Evolutionary conservation across 2,797 vertebrate species (phyloP).

Genomic region (Eremophila alpestris): DNA sequence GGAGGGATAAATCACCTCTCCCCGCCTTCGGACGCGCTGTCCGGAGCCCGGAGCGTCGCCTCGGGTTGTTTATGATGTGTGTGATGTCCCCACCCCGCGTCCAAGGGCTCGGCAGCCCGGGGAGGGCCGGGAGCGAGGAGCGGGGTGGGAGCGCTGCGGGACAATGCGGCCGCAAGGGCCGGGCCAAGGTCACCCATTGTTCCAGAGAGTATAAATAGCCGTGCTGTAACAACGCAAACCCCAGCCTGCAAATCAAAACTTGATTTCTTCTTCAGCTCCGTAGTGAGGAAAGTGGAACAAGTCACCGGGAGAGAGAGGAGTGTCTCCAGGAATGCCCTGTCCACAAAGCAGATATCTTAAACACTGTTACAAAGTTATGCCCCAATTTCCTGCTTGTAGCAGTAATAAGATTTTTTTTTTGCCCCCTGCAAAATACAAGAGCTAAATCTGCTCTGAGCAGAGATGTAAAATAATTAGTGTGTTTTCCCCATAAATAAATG

Average conservation of each 20-base stretch:
- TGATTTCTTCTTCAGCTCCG: background rate
- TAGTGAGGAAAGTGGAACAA: background rate
- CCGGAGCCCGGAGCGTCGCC: background rate
- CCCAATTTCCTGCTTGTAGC: background rate
- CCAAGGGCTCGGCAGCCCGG: slow-evolving; percentile 41
- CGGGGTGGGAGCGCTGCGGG: slow-evolving; percentile 45
- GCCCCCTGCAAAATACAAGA: background rate
- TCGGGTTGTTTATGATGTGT: slow-evolving; percentile 35
- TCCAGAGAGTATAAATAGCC: slow-evolving; percentile 65
- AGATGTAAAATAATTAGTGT: background rate
- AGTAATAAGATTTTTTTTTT: background rate
- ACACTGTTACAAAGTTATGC: background rate
- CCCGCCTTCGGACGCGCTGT: background rate
- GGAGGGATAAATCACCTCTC: background rate
- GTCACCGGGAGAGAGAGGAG: background rate
- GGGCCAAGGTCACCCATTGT: slow-evolving; percentile 74
- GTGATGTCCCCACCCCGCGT: slow-evolving; percentile 35
- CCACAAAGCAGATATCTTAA: background rate
- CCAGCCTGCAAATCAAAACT: background rate
- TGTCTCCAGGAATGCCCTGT: background rate
- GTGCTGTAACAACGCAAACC: background rate
- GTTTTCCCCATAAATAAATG: background rate
- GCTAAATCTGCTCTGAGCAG: background rate
- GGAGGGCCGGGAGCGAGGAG: slow-evolving; percentile 17
- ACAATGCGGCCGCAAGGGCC: slow-evolving; percentile 47